Evolutionary conservation across 2,113 vertebrate genomes (phyloP), one percentile per base, ranked within the genome.

Genomic region (Pimephales promelas): DNA sequence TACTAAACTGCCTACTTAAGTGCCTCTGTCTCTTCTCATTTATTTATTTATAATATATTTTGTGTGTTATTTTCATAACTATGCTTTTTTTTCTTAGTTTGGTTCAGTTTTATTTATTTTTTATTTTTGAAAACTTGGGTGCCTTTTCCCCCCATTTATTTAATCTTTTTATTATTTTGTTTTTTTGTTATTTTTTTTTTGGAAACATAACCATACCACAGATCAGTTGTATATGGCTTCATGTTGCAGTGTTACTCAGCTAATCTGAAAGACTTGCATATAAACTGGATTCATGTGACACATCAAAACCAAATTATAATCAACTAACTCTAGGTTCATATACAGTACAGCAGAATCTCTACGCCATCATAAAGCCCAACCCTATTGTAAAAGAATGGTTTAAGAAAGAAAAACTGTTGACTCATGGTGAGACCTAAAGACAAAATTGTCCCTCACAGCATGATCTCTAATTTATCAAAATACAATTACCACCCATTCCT

Each of bases 391-490:
- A 74, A 70, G 2, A 31, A 52, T 52, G 8, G 14, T 52, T 74
- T 24, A 72, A 45, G 22, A 45, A 47, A 54, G 52, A 40, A n/a
- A 56, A 56, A 56, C 28, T 74, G 26, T 28, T 74, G 26, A 74
- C 45, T 52, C 45, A 5, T 28, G 14, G 22, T 43, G 57, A 45
- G 57, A 2, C n/a, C 26, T 22, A 22, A 74, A 82, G 22, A 24
- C 26, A 9, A 59, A 78, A 78, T 9, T 24, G 22, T 47, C 59
- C 16, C 61, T 11, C 31, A 66, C 28, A 36, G 73, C 34, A 47
- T 43, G 64, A 4, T 61, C 75, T 47, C 31, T 20, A 59, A 73
- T 40, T 86, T 61, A 52, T 83, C 64, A 61, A 61, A 77, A 82
- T 68, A 57, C 31, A 74, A 43, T 80, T 73, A 24, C 34, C 28